Base-by-base conservation (phyloP, 35 echinoderm and acorn worm species). In the Chiridota heheva region DNA sequence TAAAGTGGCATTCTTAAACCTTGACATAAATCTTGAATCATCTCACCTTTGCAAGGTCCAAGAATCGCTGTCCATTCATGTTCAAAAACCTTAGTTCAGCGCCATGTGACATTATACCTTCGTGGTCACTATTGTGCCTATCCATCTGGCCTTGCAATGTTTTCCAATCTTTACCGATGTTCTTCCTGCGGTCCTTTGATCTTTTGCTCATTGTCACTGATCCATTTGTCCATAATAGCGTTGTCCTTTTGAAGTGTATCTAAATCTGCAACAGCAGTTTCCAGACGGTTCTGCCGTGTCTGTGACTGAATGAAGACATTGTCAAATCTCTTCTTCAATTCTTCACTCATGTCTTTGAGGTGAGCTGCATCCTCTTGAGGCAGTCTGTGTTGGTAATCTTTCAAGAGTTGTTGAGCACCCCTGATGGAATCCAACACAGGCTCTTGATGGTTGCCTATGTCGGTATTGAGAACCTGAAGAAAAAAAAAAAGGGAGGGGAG, bases 1-100 rank as follows among this genome's bases (percentile, higher is more conserved):
- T 53, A n/a, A 53, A 12, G 10, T 53, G n/a, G 10, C 10, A 12
- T 53, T 53, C 10, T 53, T 53, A 10, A 53, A 53, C n/a, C n/a
- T 10, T 53, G n/a, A 53, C 10, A 10, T 12, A 53, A 12, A 12
- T 53, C n/a, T n/a, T n/a, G n/a, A 15, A 17, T 15, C 13, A 38
- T 15, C 55, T 36, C 74, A 98, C 95, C 85, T 91, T 92, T 33
- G 72, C 77, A 32, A 60, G 66, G 45, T 92, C 86, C 47, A 91
- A 44, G 85, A 85, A 84, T 62, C 84, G 80, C 48, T 98, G 85
- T 43, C 84, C 89, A 34, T 87, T 88, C 95, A 92, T 98, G 68
- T 98, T 98, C 55, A 98, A 60, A 78, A 84, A 98, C 17, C 89
- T 51, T 1, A 86, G 80, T 25, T 98, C 89, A 42, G 95, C 95